Percentiles rank a stretch among this genome's conserved stretches.
These are phyloP conservation scores for Neoascia interrupta DNA, from an alignment of 2,888 invertebrate species.

Conservation along the genomic window DNA sequence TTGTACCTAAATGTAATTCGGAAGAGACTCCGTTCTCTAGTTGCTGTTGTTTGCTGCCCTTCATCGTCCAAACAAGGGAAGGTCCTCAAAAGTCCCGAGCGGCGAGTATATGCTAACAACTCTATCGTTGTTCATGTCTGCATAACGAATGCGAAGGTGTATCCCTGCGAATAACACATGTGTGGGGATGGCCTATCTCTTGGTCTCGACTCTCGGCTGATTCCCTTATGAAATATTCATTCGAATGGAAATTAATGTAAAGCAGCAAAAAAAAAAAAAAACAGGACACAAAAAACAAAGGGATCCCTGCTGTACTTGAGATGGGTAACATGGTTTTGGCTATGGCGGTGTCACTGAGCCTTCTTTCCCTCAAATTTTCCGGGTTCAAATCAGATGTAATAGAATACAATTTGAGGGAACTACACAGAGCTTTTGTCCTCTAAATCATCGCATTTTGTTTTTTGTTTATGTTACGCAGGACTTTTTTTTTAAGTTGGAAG, in stretches of 20 bases:
- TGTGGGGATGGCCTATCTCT: constrained; percentile 27
- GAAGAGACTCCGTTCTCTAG: not conserved
- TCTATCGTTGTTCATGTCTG: constrained; percentile 16
- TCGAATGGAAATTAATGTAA: constrained; percentile 46
- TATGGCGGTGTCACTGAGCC: no score
- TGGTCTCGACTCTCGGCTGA: no score
- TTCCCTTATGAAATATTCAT: constrained; percentile 65
- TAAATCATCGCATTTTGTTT: constrained; percentile 41
- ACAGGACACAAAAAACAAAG: not conserved
- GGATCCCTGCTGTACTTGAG: no score
- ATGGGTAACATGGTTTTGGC: not conserved
- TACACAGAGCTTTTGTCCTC: constrained; percentile 30
- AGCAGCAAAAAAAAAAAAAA: not conserved
- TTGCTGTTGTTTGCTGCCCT: not conserved
- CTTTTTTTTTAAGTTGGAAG: not conserved
- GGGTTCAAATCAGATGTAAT: constrained; percentile 45
- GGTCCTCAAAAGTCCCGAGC: constrained; percentile 13
- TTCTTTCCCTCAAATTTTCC: constrained; percentile 18
- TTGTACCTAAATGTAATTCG: not conserved
- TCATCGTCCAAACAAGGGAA: not conserved
- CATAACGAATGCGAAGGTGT: constrained; percentile 23
- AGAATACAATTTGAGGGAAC: constrained; percentile 44
- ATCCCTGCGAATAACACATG: not conserved
- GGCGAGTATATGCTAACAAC: no score
- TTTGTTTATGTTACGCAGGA: constrained; percentile 4